Evolutionary conservation across 2,888 invertebrate species (phyloP), one percentile per base, ranked within the genome.

Genomic region (Agonopterix subpropinquella): DNA sequence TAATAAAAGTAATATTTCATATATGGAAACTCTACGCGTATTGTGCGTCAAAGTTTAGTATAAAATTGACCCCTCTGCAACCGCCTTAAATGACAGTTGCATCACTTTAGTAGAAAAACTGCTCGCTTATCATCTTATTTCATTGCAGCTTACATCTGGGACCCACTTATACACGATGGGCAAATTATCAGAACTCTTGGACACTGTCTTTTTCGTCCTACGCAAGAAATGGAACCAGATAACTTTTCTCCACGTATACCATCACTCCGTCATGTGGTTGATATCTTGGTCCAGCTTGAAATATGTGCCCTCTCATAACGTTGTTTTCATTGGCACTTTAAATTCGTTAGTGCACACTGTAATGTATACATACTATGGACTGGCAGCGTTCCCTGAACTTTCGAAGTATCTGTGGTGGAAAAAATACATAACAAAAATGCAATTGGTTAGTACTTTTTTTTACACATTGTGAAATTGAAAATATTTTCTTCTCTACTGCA

Each of bases 211-310:
- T 81, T 97, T 97, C 73, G 94, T 97, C 2, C 75, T 96, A 59
- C 90, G 96, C 39, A 97, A 97, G 76, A 74, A 89, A 84, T 53
- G 89, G 85, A 68, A 91, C 44, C 97, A 97, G 77, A 92, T 97
- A 1, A 92, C 95, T 0, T 94, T 94, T 64, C 89, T 97, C 36
- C 97, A 97, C 69, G 91, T 97, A 0, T 96, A 96, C 65, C 97
- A 97, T 74, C 97, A 97, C 70, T 89, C 92, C 0, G 77, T 91
- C 53, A 94, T 94, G 78, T 92, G 91, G 53, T 58, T 92, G 36
- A 89, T 92, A 69, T 90, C 91, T 0, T 94, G 94, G 93, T 89
- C 90, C 11, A 93, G 91, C 51, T 73, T 92, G 36, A 92, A 92
- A 70, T 93, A 90, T 64, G 77, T 92, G 13, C 92, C 93, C 55